phyloP scores from a whole-genome alignment of 1,140 invertebrate genomes.

The Atta cephalotes region DNA sequence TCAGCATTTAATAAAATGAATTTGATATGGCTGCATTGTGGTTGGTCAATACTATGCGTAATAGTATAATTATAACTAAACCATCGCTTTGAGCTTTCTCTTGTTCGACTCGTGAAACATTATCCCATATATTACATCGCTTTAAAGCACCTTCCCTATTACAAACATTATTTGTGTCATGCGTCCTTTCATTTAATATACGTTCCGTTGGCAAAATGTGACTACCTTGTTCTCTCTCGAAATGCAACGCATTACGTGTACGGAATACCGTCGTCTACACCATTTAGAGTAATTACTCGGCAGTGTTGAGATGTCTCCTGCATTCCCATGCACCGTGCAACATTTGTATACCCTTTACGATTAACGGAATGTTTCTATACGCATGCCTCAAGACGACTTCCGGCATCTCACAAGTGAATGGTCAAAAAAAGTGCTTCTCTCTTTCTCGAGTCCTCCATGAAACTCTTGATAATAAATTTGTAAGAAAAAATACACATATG shows the following conservation, averaged over 20 bases:
- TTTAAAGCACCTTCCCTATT: conserved; percentile 56
- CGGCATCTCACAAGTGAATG: background rate
- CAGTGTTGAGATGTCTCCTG: conserved; percentile 58
- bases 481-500: background rate
- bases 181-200: conserved; percentile 62
- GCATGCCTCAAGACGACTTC: conserved; percentile 16
- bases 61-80: conserved; percentile 37
- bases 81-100: conserved; percentile 39
- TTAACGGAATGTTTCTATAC: conserved; percentile 49
- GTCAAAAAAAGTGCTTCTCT: background rate
- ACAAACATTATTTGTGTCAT: conserved; percentile 61
- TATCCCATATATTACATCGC: conserved; percentile 53
- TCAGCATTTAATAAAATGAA: conserved; percentile 46
- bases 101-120: conserved; percentile 61
- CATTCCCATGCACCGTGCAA: conserved; percentile 35
- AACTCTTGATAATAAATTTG: background rate
- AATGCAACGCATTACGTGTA: conserved; percentile 60
- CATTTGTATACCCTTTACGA: conserved; percentile 55
- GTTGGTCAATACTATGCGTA: conserved; percentile 29
- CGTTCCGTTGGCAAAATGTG: conserved; percentile 53
- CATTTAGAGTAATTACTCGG: conserved; percentile 62
- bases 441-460: background rate
- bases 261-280: conserved; percentile 57
- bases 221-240: conserved; percentile 59
- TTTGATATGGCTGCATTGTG: conserved; percentile 35